Percentiles rank a stretch among this genome's conserved stretches.
Evolutionary conservation across 1,140 invertebrate genomes (phyloP).

Genomic region (Chionoecetes opilio): DNA sequence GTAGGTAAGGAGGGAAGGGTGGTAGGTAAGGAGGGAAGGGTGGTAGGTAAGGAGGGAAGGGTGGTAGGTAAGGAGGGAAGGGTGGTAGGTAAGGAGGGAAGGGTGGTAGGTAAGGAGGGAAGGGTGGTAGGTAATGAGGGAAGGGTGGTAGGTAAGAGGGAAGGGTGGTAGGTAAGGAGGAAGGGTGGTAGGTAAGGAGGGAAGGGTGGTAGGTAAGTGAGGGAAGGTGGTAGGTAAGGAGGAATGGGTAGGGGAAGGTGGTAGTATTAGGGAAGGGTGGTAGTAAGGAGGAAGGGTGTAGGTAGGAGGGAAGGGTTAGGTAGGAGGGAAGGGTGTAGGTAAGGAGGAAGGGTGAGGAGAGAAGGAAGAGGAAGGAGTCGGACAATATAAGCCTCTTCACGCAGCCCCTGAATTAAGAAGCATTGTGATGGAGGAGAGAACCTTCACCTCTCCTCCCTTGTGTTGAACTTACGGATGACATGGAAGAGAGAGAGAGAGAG

Average conservation of each 20-base stretch:
- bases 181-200: not conserved
- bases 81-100: not conserved
- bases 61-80: not conserved
- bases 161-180: not conserved
- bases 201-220: not conserved
- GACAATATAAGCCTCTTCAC: not conserved
- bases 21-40: not conserved
- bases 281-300: not conserved
- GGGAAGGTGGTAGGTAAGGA: not conserved
- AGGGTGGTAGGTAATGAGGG: not conserved
- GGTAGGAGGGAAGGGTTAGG: not conserved
- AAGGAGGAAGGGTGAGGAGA: not conserved
- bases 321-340: not conserved
- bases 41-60: not conserved
- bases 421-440: not conserved
- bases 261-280: not conserved
- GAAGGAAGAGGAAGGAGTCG: not conserved
- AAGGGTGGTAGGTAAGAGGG: not conserved
- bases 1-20: not conserved
- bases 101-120: not conserved
- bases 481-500: too few relatives aligned
- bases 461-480: too few relatives aligned
- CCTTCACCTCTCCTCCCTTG: not conserved
- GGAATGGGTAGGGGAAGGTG: too few relatives aligned
- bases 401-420: not conserved